Conservation (phyloP, 2,113 vertebrate species). For the Australoheros scitulus region DNA sequence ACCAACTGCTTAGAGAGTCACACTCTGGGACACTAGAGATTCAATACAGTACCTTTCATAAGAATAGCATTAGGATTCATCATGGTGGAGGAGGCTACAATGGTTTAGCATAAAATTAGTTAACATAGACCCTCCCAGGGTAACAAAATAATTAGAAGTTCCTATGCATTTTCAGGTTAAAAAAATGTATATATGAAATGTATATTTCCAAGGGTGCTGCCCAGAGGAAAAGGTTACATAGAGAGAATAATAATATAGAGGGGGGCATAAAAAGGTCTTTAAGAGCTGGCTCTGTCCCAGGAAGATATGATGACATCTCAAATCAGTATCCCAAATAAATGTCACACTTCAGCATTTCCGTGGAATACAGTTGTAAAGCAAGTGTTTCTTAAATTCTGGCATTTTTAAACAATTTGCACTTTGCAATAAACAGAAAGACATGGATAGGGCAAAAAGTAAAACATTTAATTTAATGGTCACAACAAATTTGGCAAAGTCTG, state of each 20-base stretch:
- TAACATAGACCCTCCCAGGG: conserved; percentile 52
- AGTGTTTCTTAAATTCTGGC: background rate
- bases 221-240: conserved; percentile 14
- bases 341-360: background rate
- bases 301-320: background rate
- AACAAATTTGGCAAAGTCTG: background rate
- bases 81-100: conserved; percentile 30
- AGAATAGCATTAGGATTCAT: conserved; percentile 71
- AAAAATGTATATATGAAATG: background rate
- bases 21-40: conserved; percentile 56
- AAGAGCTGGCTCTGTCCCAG: background rate
- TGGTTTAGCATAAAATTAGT: conserved; percentile 58
- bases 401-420: background rate
- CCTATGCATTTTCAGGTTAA: conserved; percentile 44
- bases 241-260: background rate
- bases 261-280: background rate
- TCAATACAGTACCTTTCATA: conserved; percentile 59
- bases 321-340: background rate
- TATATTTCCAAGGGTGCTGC: conserved; percentile 7
- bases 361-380: background rate
- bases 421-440: background rate
- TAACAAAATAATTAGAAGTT: conserved; percentile 56
- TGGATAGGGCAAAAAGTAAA: conserved; percentile 1
- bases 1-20: conserved; percentile 53
- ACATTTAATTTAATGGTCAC: too few relatives aligned